Evolutionary conservation across 1,140 invertebrate genomes (phyloP), one percentile per base, ranked within the genome.

Genomic region (Cotesia vestalis): DNA sequence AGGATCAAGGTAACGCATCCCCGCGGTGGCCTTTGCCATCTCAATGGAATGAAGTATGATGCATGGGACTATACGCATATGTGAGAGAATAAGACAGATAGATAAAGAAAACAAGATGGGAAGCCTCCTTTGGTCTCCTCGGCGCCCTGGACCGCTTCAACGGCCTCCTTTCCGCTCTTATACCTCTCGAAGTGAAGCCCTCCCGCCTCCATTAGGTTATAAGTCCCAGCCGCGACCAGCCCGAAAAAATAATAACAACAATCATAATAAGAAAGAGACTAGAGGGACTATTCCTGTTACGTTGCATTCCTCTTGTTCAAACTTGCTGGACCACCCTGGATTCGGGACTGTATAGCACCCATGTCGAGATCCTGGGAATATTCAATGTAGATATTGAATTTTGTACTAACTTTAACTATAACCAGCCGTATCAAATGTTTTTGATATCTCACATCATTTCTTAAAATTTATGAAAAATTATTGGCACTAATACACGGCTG

Each of bases 11-110:
- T 82, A 85, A 85, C 84, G 82, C 81, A 85, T 59, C 79, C 84
- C 81, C 79, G 83, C 82, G 82, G 84, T 85, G 84, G 84, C 80
- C 82, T 85, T 85, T 84, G 83, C 74, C 85, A 83, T 81, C 80
- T 80, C 79, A 75, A 77, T 77, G 76, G 77, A 78, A 80, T 80
- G 78, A 81, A 85, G 81, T 78, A 87, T 87, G 85, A 87, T 87
- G 81, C 81, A 87, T 87, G 84, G 85, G 85, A 83, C 83, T 85
- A 85, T 81, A 85, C 83, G 80, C 81, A 83, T 77, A 78, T 78
- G 78, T 77, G 74, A 67, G 72, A 59, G 51, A 40, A 67, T 53
- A 40, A 36, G 66, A 52, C 14, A 52, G 46, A 67, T 34, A 53
- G 63, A 64, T 62, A 72, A 66, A 63, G 20, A 46, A 27, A 51